These are phyloP conservation scores for Turritopsis rubra DNA, from an alignment of 30 jellyfish, hydroid and myxozoan genomes.

Conservation along the genomic window DNA sequence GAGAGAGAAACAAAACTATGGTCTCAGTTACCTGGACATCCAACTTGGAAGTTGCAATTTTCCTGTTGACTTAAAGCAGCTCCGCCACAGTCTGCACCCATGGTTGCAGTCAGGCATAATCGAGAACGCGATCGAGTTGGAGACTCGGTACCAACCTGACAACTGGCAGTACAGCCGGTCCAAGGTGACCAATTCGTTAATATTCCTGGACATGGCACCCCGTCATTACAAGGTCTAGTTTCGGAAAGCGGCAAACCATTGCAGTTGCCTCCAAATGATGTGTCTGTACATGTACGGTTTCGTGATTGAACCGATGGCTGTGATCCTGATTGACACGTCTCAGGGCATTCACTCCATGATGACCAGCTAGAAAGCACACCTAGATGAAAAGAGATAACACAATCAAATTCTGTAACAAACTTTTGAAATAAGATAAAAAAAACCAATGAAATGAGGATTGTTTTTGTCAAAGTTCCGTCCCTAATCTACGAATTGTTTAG, in stretches of 20 bases:
- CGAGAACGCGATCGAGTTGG: conserved; percentile 9
- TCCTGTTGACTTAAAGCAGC: background rate
- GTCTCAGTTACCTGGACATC: conserved; percentile 37
- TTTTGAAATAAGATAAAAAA: background rate
- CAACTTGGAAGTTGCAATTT: conserved; percentile 26
- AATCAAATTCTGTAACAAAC: too few relatives aligned
- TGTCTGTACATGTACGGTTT: background rate
- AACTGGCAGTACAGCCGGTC: conserved; percentile 3
- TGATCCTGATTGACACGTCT: conserved; percentile 13
- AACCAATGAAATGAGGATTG: too few relatives aligned
- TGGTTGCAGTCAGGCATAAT: background rate
- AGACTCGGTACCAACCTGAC: background rate
- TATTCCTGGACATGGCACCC: conserved; percentile 17
- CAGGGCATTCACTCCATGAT: background rate
- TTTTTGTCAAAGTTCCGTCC: too few relatives aligned
- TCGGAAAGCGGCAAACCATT: conserved; percentile 14
- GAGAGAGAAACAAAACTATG: too few relatives aligned
- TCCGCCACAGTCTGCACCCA: conserved; percentile 30
- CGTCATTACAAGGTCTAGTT: background rate
- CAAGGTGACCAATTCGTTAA: background rate
- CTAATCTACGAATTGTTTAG: too few relatives aligned
- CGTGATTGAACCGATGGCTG: background rate
- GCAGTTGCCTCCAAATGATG: conserved; percentile 23
- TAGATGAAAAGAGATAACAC: background rate
- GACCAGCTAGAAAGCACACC: background rate